Evolutionary conservation across 2,888 invertebrate species (phyloP).

Genomic region (Plusia festucae): DNA sequence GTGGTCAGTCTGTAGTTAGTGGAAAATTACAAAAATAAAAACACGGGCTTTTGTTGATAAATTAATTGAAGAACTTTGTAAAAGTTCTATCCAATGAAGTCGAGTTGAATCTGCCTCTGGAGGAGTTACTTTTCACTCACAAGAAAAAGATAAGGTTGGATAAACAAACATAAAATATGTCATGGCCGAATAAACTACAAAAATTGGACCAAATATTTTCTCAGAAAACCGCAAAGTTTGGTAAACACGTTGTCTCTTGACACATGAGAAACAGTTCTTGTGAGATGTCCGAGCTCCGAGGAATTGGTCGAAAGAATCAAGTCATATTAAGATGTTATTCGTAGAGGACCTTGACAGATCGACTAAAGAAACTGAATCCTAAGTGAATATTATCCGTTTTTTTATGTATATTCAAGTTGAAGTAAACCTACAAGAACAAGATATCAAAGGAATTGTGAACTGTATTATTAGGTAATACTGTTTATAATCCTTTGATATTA

Average conservation of each 20-base stretch:
- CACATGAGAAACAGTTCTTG: slow-evolving; percentile 43
- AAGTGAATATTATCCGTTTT: not conserved
- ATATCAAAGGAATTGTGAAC: no score
- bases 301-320: slow-evolving; percentile 19
- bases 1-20: no score
- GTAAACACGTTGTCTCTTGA: slow-evolving; percentile 8
- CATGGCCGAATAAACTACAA: slow-evolving; percentile 6
- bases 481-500: no score
- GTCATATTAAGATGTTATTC: slow-evolving; percentile 41
- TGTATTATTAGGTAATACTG: no score
- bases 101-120: not conserved
- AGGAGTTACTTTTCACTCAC: not conserved
- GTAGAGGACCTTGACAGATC: slow-evolving; percentile 57
- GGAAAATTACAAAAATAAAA: no score
- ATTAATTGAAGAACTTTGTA: no score
- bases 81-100: not conserved
- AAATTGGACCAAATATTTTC: slow-evolving; percentile 3
- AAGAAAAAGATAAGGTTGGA: not conserved
- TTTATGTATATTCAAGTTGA: no score
- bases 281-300: slow-evolving; percentile 46
- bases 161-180: slow-evolving; percentile 4
- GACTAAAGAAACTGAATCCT: slow-evolving; percentile 27
- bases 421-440: no score
- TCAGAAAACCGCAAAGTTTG: not conserved
- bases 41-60: no score